These are phyloP conservation scores for Pollachius pollachius DNA, from an alignment of 2,113 vertebrate genomes.

Conservation along the genomic window DNA sequence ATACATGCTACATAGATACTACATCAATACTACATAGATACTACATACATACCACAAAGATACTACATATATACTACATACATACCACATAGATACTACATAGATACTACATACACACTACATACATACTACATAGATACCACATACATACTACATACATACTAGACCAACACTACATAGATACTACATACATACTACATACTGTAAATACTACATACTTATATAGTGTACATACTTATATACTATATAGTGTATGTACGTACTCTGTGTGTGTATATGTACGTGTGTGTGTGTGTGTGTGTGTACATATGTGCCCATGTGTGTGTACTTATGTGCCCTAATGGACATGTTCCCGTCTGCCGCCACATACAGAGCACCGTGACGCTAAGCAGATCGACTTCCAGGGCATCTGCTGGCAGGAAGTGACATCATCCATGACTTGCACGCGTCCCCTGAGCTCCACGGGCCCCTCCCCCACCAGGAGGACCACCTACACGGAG, in stretches of 20 bases:
- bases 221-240: background rate
- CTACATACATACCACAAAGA: no score
- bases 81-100: no score
- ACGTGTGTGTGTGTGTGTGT: slow-evolving; percentile 31
- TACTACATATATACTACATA: no score
- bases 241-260: background rate
- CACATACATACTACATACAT: no score
- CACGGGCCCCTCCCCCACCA: slow-evolving; percentile 37
- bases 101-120: no score
- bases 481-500: slow-evolving; percentile 88
- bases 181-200: no score
- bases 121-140: no score
- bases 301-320: background rate
- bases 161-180: no score
- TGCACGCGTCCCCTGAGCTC: slow-evolving; percentile 77
- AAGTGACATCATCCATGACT: slow-evolving; percentile 73
- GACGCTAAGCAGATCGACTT: slow-evolving; percentile 32
- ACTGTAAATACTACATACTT: no score
- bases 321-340: background rate
- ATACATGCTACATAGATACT: background rate
- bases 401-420: slow-evolving; percentile 92
- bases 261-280: background rate
- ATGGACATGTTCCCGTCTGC: no score
- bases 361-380: slow-evolving; percentile 43
- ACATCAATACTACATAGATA: background rate